Evolutionary conservation across 2,888 invertebrate species (phyloP), one percentile per base, ranked within the genome.

Genomic region (Ctena decussata): DNA sequence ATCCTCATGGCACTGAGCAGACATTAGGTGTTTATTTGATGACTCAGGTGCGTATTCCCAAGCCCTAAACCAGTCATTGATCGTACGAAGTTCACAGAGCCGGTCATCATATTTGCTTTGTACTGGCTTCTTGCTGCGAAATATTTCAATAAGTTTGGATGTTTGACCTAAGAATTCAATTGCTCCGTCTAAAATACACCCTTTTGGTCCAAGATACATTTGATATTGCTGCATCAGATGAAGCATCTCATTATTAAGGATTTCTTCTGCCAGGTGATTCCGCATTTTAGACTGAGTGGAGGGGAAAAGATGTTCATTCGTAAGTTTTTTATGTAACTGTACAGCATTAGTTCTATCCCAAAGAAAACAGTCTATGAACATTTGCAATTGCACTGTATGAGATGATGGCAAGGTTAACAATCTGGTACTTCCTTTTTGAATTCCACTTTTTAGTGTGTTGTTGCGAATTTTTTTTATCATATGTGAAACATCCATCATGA

Each of bases 271-370:
- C 15, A 57, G 57, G 27, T 57, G 57, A 57, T 57, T 57, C 8
- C 57, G 24, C 79, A 89, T 89, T 53, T 84, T 80, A 18, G 44
- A 3, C 60, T 81, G 80, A 11, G 27, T 60, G 27, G 79, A 57
- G 30, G 70, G 79, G 60, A 70, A 72, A 18, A 89, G 70, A 71
- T 87, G 85, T 27, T 87, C 89, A 53, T 79, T 70, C 41, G 77
- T 86, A 12, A 85, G 57, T 77, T 82, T 84, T 71, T 80, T 53
- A 53, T 89, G 82, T 6, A 84, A 41, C 32, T 83, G 77, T n/a
- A 87, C 72, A n/a, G 80, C 82, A 78, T 89, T 86, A 24, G 44
- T 75, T 41, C 82, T 80, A 60, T 89, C 86, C 85, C 85, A 86
- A 18, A 77, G n/a, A 65, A 73, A 89, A 41, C 37, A 53, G 44